Conservation (phyloP, 1,140 invertebrate genomes). For the Vanessa tameamea region DNA sequence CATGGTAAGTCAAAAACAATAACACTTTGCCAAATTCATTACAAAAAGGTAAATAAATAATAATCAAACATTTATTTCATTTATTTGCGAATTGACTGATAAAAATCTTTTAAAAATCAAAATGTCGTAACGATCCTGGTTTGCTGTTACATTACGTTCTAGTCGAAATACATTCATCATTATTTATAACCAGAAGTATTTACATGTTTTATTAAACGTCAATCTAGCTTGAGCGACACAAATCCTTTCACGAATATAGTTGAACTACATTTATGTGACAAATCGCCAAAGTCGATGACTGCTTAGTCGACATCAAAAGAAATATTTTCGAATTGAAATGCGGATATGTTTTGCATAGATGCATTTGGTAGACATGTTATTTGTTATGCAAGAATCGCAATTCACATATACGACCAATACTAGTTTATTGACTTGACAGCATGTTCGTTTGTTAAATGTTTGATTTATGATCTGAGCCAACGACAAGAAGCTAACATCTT, state of each 20-base stretch:
- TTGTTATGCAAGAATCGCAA: slow-evolving; percentile 44
- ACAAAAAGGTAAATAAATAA: too few species aligned
- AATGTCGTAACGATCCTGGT: slow-evolving; percentile 5
- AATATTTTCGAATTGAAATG: slow-evolving; percentile 35
- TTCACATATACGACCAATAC: slow-evolving; percentile 40
- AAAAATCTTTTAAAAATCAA: neutral
- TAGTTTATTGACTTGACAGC: slow-evolving; percentile 59
- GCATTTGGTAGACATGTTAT: slow-evolving; percentile 22
- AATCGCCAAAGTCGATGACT: slow-evolving; percentile 40
- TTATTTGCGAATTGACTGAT: too few species aligned
- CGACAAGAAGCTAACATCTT: slow-evolving; percentile 2
- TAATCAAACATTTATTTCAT: too few species aligned
- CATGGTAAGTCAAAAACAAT: too few species aligned
- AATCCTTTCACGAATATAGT: slow-evolving; percentile 45
- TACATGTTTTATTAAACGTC: slow-evolving; percentile 32
- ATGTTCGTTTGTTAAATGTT: slow-evolving; percentile 52
- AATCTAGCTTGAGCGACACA: slow-evolving; percentile 30
- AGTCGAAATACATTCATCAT: slow-evolving; percentile 11
- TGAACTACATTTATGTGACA: slow-evolving; percentile 44
- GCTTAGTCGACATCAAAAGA: slow-evolving; percentile 27
- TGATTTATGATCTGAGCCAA: slow-evolving; percentile 53
- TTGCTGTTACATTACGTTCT: neutral
- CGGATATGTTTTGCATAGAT: slow-evolving; percentile 32
- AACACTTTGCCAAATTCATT: too few species aligned
- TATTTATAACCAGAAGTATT: slow-evolving; percentile 22